These are phyloP conservation scores for Echinarachnius parma DNA, from an alignment of 53 echinoderm and acorn worm species.

Conservation along the genomic window DNA sequence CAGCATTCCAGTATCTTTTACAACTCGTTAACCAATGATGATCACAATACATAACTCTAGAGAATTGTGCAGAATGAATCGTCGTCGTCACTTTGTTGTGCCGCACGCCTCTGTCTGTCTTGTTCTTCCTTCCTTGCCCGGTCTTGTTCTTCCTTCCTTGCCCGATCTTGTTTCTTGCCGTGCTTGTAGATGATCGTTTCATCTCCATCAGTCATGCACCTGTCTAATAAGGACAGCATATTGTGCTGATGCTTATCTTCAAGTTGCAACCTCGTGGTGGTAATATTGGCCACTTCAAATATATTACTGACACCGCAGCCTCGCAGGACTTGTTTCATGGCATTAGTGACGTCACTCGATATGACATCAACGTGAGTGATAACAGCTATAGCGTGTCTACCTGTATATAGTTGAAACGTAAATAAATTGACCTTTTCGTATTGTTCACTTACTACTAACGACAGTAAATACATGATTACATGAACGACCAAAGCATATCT, in stretches of 20 bases:
- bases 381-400: conserved; percentile 19
- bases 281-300: conserved; percentile 26
- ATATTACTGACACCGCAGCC: conserved; percentile 13
- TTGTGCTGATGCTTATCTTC: conserved; percentile 12
- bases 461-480: too few relatives aligned
- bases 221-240: conserved; percentile 14
- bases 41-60: too few relatives aligned
- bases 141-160: neutral
- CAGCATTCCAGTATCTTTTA: too few relatives aligned
- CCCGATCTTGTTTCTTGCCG: conserved; percentile 1
- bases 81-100: too few relatives aligned
- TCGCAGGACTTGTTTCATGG: neutral
- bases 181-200: conserved; percentile 19
- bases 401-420: too few relatives aligned
- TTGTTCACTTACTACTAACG: too few relatives aligned
- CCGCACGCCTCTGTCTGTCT: too few relatives aligned
- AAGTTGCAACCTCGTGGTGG: neutral
- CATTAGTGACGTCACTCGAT: neutral
- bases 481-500: too few relatives aligned
- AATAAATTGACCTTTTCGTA: too few relatives aligned
- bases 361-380: conserved; percentile 22
- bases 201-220: conserved; percentile 35
- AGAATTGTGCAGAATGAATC: too few relatives aligned
- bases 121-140: neutral
- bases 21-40: too few relatives aligned